Base-by-base conservation (phyloP, 2,888 invertebrate genomes). In the Drosophila parthenogenetica region DNA sequence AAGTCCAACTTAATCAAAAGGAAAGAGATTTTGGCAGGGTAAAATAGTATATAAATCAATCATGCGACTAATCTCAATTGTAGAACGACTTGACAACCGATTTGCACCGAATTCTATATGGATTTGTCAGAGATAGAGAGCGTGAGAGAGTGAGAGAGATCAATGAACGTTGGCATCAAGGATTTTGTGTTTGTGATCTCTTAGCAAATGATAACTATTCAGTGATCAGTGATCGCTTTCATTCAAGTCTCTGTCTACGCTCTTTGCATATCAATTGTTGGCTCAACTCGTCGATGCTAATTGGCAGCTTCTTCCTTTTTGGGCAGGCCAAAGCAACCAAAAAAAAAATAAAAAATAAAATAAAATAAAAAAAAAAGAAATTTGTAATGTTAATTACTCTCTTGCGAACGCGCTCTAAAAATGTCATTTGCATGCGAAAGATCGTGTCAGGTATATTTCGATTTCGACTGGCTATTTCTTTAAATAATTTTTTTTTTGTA, bases 361-460 rank as follows among this genome's bases (percentile, higher is more conserved):
- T 4, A 2, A 35, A 35, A 32, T 10, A 32, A 32, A 32, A 32
- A 32, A 11, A 35, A 35, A 35, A 5, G 13, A 62, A 84, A 81
- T 87, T 82, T 82, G 82, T 85, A 87, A 82, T 87, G 69, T 86
- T 81, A 81, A 81, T 81, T 86, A 68, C 49, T 49, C 62, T 57
- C 64, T 68, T n/a, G n/a, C 16, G 69, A 14, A 19, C 29, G 75
- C 45, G 35, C 57, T 42, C 62, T 45, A 54, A 45, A 45, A 25
- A 37, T 25, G 16, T 10, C 64, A 88, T 84, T 84, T 83, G 84
- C 83, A 84, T 84, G 75, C 69, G 73, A 55, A 71, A 83, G 89
- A 87, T 86, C 76, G 89, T 61, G 89, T 86, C 83, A 84, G 83
- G 83, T 84, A 83, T 84, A 86, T 88, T 88, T 87, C 67, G 81